Base-by-base conservation (phyloP, 2,113 vertebrate species). In the Rhea pennata region DNA sequence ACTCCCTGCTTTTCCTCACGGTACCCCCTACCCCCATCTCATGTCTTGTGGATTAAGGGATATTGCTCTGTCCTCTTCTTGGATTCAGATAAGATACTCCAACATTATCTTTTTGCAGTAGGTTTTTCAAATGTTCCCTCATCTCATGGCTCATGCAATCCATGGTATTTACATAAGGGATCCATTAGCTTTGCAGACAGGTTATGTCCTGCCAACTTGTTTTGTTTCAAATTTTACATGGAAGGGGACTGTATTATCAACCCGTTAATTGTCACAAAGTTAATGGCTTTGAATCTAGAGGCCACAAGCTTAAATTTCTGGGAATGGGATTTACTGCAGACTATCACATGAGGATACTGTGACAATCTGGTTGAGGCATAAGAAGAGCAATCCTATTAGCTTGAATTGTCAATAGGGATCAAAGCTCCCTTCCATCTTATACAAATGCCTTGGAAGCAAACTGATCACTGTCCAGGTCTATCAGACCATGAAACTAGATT, bases 401-500 rank as follows among this genome's bases (percentile, higher is more conserved):
- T 20, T 27, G 15, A 84, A 77, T 78, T 74, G 66, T 86, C 76
- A 24, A 46, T 56, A 42, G 65, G 85, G 77, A 90, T 93, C 79
- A 72, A 65, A 80, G 72, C 65, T 70, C 65, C 86, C 66, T 70
- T 92, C 70, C 85, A 46, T 91, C 84, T 64, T 84, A 77, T 71
- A 82, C 27, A 62, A 77, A 86, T 75, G 56, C 65, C 77, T 95
- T 74, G 90, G 90, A 96, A 88, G 85, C 88, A 81, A 95, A 96
- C 67, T 81, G 92, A 83, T 94, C 80, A 62, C 95, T 87, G 87
- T 92, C 93, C 89, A 93, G 92, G 73, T 96, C 89, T 84, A 93
- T 83, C 83, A 97, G 96, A 92, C 94, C 95, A 85, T 95, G 88
- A 87, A 93, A 97, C 84, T 61, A 94, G 92, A 97, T 91, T 95